Conservation (phyloP, 2,888 invertebrate species). For the Drosophila colorata region DNA sequence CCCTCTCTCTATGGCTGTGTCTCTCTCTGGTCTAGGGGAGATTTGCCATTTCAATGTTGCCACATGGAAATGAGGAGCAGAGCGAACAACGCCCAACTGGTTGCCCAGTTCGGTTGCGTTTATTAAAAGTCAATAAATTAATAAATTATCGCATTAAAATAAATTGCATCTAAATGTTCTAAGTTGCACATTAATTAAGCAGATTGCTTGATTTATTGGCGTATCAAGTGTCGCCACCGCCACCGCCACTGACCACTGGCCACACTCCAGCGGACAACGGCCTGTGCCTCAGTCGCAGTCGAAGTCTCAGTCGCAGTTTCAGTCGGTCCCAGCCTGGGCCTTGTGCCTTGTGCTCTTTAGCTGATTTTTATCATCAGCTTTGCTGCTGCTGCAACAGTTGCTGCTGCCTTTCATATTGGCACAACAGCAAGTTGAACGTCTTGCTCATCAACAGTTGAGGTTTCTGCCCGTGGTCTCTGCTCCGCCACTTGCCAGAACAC, state of each 20-base stretch:
- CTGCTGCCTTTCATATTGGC: conserved; percentile 52
- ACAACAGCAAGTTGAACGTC: conserved; percentile 50
- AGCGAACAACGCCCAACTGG: conserved; percentile 45
- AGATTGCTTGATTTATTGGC: conserved; percentile 86
- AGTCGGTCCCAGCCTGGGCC: conserved; percentile 12
- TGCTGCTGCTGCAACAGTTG: conserved; percentile 23
- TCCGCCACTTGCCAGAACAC: conserved; percentile 41
- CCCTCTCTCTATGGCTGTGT: background rate
- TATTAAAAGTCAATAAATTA: conserved; percentile 85
- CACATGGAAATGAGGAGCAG: background rate
- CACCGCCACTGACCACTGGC: conserved; percentile 24
- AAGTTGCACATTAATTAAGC: conserved; percentile 86
- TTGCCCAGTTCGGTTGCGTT: conserved; percentile 45
- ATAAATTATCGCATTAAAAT: conserved; percentile 86
- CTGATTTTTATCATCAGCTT: conserved; percentile 69
- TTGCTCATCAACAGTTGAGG: conserved; percentile 53
- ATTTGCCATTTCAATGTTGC: conserved; percentile 17
- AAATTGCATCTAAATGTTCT: conserved; percentile 85
- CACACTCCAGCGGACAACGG: conserved; percentile 17
- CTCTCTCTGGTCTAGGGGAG: background rate
- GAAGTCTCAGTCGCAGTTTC: no score
- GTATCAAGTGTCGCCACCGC: conserved; percentile 84
- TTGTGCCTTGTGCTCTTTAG: conserved; percentile 49
- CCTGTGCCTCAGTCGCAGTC: conserved; percentile 7
- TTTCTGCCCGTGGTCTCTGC: conserved; percentile 5